Percentiles rank a stretch among this genome's conserved stretches.
phyloP scores from a whole-genome alignment of 2,797 vertebrate genomes.

The Sylvia borin region DNA sequence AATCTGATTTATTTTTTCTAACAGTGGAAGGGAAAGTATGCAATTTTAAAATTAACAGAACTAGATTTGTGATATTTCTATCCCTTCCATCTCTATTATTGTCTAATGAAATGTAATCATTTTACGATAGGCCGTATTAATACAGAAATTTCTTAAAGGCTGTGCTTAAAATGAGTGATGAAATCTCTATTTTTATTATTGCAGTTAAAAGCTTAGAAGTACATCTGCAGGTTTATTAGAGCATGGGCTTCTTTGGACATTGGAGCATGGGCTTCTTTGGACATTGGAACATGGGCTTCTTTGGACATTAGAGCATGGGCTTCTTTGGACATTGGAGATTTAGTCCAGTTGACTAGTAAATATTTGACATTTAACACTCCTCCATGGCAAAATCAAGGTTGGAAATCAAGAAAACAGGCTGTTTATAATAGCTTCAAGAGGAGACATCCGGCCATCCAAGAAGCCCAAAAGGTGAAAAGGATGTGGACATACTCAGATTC shows the following conservation, averaged over 20 bases:
- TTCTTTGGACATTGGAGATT: not conserved
- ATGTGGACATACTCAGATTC: not conserved
- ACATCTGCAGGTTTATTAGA: not conserved
- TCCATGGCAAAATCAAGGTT: not conserved
- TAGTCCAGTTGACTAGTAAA: not conserved
- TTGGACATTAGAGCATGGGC: not conserved
- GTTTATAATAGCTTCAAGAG: not conserved
- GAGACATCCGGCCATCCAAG: not conserved
- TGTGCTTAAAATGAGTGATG: constrained; percentile 11
- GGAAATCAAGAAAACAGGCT: not conserved
- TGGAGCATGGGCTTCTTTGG: too few species aligned
- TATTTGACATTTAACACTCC: not conserved
- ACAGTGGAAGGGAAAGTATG: not conserved
- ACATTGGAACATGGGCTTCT: too few species aligned
- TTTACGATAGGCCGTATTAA: constrained; percentile 31
- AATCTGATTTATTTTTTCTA: not conserved
- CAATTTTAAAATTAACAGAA: not conserved
- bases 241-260: too few species aligned
- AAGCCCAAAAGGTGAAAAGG: not conserved
- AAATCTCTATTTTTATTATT: constrained; percentile 31
- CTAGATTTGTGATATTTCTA: not conserved
- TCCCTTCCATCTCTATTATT: constrained; percentile 8
- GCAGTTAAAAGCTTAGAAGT: not conserved
- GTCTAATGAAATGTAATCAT: constrained; percentile 37
- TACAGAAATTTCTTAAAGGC: constrained; percentile 22